Evolutionary conservation across 53 echinoderm and acorn worm genomes (phyloP), one percentile per base, ranked within the genome.

Genomic region (Stichopus horrens): DNA sequence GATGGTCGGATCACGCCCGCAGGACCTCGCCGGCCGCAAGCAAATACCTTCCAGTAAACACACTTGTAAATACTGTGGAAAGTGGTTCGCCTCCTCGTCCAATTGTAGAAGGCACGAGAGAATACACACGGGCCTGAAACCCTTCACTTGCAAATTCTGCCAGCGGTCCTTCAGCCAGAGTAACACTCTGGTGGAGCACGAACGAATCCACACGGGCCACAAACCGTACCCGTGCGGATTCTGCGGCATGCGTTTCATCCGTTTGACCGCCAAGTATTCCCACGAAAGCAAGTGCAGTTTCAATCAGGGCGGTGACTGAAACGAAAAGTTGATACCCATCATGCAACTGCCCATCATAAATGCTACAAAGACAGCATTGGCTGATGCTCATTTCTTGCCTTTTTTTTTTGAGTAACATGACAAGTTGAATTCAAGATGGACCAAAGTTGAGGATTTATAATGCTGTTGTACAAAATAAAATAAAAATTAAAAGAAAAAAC

Each of bases 131-230:
- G 85, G 85, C 21, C 65, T 65, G 52, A 85, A 65, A 59, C 85
- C 85, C 5, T 85, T 51, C 66, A n/a, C 85, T 63, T 85, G 85
- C 67, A 63, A 67, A 21, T 85, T 85, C 52, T 85, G 85, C 59
- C 57, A 59, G 18, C 60, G 68, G 9, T 63, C 66, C 16, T 85
- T 85, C 66, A 85, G 52, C 18, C 85, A 85, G 71, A 85, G 85
- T 53, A 85, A 85, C 65, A 85, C 85, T 6, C 23, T 85, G 7
- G 59, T 23, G 14, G 85, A 85, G 23, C 85, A 85, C 14, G 65
- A 85, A 21, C 60, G 85, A 67, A 85, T 85, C 7, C 85, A 85
- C 65, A 85, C 85, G 11, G 85, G 85, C 52, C 85, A 85, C 53
- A 85, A 85, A 58, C 85, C 85, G 2, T 85, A 23, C 68, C 63